Evolutionary conservation across 1,140 invertebrate genomes (phyloP), one percentile per base, ranked within the genome.

Genomic region (Paraescarpia echinospica): DNA sequence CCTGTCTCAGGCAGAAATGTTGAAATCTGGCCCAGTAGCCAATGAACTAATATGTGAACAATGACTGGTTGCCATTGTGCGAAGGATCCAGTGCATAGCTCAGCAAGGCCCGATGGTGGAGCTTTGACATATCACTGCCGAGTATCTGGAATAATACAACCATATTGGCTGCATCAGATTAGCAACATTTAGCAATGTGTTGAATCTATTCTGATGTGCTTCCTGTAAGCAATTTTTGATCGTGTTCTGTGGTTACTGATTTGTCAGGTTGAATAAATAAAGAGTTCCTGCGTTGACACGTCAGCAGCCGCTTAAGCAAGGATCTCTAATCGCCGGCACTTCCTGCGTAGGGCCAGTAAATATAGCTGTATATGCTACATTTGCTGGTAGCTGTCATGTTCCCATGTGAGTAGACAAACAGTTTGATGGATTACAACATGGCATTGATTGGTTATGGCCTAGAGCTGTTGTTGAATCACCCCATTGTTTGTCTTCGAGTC

Each of bases 241-340:
- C 35, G 8, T 27, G 35, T 92, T 93, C n/a, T 92, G 35, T 41
- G 89, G 91, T 35, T 77, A 31, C 59, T 77, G 27, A 77, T 27
- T 77, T 77, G 59, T 14, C 59, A 77, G 59, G 9, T 18, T 77
- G 2, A 77, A 18, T 27, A 77, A 77, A 77, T 77, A 77, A 77
- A 77, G 59, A 77, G 59, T 77, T 12, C 59, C 18, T 77, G 12
- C 27, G 22, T 18, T 77, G 59, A 4, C 59, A 5, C 2, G 59
- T 22, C 18, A 31, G 4, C 59, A 77, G 59, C 59, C 4, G 2
- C 59, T 27, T 77, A 31, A 77, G 59, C 59, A 27, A 18, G 59
- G 59, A 77, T 77, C 59, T 77, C 14, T 77, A 77, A 77, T 77
- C 59, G 22, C 18, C 22, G 59, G 22, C 59, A 77, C 22, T 77